These are phyloP conservation scores for Cantharis lateralis DNA, from an alignment of 2,888 invertebrate species.

Conservation along the genomic window DNA sequence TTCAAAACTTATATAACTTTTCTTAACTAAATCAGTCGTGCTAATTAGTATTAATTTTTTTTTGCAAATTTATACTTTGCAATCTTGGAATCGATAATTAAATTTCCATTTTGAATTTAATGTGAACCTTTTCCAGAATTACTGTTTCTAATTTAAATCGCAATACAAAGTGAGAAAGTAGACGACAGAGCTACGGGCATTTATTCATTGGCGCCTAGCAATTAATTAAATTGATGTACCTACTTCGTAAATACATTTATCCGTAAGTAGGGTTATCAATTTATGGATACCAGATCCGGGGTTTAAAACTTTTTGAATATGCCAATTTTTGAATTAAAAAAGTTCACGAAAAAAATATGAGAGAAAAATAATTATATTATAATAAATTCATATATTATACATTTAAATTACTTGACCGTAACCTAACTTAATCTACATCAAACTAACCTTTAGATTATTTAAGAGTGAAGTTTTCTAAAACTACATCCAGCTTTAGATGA, in stretches of 20 bases:
- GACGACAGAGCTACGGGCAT: background rate
- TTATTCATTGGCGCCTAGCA: background rate
- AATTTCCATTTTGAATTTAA: background rate
- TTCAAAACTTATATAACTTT: background rate
- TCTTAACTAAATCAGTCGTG: background rate
- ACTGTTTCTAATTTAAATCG: background rate
- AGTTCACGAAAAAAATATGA: too few species aligned
- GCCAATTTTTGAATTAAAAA: too few species aligned
- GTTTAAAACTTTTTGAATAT: background rate
- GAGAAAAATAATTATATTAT: too few species aligned
- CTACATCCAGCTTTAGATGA: too few species aligned
- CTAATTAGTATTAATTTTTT: background rate
- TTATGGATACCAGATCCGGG: background rate
- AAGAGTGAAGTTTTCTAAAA: too few species aligned
- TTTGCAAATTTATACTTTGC: background rate
- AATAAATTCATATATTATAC: too few species aligned
- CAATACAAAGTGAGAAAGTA: background rate
- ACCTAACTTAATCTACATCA: too few species aligned
- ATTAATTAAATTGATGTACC: background rate
- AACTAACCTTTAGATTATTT: too few species aligned
- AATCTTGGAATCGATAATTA: background rate
- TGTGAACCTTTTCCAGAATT: background rate
- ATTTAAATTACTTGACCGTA: too few species aligned
- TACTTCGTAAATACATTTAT: background rate
- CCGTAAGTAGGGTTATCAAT: background rate